phyloP scores from a whole-genome alignment of 2,888 invertebrate species.

The Ornithoptera priamus region DNA sequence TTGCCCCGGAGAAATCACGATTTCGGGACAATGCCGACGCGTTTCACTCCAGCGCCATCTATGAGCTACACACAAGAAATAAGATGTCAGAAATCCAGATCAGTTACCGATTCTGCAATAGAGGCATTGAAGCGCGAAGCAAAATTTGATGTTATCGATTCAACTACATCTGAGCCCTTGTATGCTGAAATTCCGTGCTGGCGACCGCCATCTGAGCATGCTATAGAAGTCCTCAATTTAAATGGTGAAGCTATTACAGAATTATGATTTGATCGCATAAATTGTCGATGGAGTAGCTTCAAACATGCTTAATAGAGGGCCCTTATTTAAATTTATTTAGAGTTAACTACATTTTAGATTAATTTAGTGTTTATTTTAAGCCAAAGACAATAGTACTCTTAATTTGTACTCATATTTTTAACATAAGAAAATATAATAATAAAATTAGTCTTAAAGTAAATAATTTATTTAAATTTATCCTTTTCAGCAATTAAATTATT shows the following conservation, averaged over 20 bases:
- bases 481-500: too few species aligned
- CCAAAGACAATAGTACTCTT: conserved; percentile 32
- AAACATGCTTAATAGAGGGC: conserved; percentile 49
- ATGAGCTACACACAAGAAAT: conserved; percentile 50
- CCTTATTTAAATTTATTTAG: conserved; percentile 32
- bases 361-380: conserved; percentile 29
- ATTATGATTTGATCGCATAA: conserved; percentile 56
- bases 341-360: conserved; percentile 5
- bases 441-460: not conserved
- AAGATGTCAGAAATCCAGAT: conserved; percentile 49
- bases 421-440: not conserved
- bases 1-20: conserved; percentile 69
- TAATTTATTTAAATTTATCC: too few species aligned
- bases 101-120: conserved; percentile 64
- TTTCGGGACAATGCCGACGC: conserved; percentile 49
- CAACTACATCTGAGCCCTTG: conserved; percentile 78
- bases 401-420: conserved; percentile 22
- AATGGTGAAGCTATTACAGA: conserved; percentile 76
- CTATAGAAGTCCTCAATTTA: conserved; percentile 64
- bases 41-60: conserved; percentile 63
- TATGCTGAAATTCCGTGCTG: conserved; percentile 84
- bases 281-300: not conserved
- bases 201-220: conserved; percentile 72
- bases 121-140: conserved; percentile 73
- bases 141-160: conserved; percentile 63